Evolutionary conservation across 1,140 invertebrate genomes (phyloP), one percentile per base, ranked within the genome.

Genomic region (Cydia strobilella): DNA sequence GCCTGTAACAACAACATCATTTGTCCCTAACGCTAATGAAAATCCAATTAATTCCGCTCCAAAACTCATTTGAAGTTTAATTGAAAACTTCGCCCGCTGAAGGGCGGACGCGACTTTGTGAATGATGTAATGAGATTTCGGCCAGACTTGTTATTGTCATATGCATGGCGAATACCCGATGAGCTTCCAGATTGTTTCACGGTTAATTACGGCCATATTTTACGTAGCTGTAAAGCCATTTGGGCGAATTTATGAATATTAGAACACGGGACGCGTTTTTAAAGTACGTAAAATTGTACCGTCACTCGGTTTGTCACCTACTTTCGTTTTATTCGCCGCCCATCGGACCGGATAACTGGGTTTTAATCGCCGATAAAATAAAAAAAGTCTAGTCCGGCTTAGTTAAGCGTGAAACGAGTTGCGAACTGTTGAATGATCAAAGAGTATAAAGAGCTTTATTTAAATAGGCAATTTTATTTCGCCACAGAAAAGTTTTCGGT

Each of bases 1-100:
- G 85, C 80, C 84, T 85, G 87, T 87, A 90, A 92, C 90, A 90
- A 91, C 75, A 65, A 48, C 88, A 90, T 92, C 87, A 90, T 92
- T 90, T 89, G 89, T 89, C 85, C 85, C 86, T 86, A 90, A 85
- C 88, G 84, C 89, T 92, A 92, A 92, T 92, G 90, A 90, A 92
- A 92, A 90, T 89, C 86, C 88, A 91, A 92, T 92, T 92, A 92
- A 90, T 92, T 90, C 86, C 78, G 86, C 84, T 90, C 86, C 85
- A 84, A 90, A 90, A 92, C 89, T 92, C 89, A 89, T 90, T 88
- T 81, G 85, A 90, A 92, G 89, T 90, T 92, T 92, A 92, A 92
- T 92, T 92, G 90, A 90, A 92, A 92, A 90, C 86, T 90, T 86
- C 80, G 80, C 69, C 76, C 80, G 83, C 65, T 82, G 81, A 84